Base-by-base conservation (phyloP, 2,113 vertebrate species). In the Nerophis ophidion region DNA sequence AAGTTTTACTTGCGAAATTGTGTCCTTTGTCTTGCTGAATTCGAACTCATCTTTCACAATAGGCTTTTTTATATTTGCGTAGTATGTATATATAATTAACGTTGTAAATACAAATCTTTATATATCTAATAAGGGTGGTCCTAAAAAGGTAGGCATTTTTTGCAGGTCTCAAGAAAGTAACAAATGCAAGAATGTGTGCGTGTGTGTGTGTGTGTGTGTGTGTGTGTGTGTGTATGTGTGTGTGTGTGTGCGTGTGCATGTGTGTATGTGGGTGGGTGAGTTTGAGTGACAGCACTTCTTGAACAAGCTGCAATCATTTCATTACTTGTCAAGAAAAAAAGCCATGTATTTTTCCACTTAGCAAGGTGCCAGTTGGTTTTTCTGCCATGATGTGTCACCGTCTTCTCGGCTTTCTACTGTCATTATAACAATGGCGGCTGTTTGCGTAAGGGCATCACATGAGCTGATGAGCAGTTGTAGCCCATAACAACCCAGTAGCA, bases 281-380 rank as follows among this genome's bases (percentile, higher is more conserved):
- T 42, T 61, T 78, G 78, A 79, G 63, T 75, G 78, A 72, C 61
- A 62, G 75, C 63, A 71, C 55, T 62, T 65, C 69, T 63, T 60
- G 57, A 63, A 67, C 72, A 63, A 58, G 55, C 68, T 63, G 58
- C 42, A 59, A 72, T 65, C 26, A 26, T 73, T 71, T 66, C 70
- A 78, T 72, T 80, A 70, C 68, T 76, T 78, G 72, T 82, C 77
- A 78, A 40, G 48, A 68, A 42, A 48, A 71, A 75, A 61, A 56
- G 77, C 74, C 72, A 71, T 68, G 63, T 61, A 72, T 83, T 80
- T 71, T 65, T 44, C 73, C 74, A 60, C 62, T 26, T 47, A 7
- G 5, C 33, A 1, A 71, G 49, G 61, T 64, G 70, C 61, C 66
- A 69, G 66, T 75, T 75, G 34, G 72, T 77, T 71, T 75, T 75